phyloP scores from a whole-genome alignment of 2,113 vertebrate genomes.

The Papio anubis region DNA sequence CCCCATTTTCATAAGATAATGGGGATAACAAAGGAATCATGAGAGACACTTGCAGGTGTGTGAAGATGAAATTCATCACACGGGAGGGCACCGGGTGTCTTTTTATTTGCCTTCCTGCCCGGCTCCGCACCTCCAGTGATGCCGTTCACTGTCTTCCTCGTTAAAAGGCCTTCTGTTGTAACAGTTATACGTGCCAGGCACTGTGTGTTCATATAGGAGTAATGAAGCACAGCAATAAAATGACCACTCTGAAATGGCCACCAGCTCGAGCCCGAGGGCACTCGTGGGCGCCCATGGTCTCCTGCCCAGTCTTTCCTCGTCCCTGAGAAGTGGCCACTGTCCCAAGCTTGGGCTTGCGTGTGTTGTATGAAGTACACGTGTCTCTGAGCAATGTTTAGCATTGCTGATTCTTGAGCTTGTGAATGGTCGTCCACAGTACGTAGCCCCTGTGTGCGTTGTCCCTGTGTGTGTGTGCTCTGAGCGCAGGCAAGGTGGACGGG shows the following conservation, averaged over 20 bases:
- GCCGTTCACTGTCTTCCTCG: accelerated
- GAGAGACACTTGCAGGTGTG: accelerated
- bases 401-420: neutral
- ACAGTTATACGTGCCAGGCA: accelerated
- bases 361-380: accelerated
- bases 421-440: accelerated
- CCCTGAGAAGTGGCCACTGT: neutral
- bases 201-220: accelerated
- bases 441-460: neutral
- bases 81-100: neutral
- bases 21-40: too few relatives aligned
- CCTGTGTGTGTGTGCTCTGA: neutral
- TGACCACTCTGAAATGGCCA: accelerated
- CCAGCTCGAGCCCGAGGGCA: accelerated
- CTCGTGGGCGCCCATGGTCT: accelerated
- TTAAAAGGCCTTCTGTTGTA: accelerated
- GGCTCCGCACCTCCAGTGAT: accelerated
- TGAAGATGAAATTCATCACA: neutral
- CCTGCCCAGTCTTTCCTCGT: accelerated
- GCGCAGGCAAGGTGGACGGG: neutral
- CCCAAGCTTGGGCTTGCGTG: neutral
- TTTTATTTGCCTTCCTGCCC: too few relatives aligned
- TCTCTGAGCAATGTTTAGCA: accelerated
- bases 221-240: accelerated
- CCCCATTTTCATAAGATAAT: accelerated